phyloP scores from a whole-genome alignment of 2,113 vertebrate species.

The Oreochromis aureus region DNA sequence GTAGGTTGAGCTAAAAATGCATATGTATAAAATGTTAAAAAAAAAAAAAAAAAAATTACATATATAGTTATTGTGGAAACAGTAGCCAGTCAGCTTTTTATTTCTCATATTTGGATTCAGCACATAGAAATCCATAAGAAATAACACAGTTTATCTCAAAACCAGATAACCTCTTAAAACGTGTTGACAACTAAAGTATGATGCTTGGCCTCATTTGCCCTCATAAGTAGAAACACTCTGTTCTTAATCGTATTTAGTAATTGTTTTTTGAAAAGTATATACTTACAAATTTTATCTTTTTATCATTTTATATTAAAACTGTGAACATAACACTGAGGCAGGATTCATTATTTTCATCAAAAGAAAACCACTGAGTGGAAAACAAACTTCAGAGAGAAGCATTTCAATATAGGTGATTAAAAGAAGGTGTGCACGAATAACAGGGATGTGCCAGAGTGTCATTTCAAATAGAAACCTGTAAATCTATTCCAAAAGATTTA shows the following conservation, averaged over 20 bases:
- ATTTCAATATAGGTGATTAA: background rate
- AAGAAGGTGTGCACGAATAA: background rate
- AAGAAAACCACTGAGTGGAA: background rate
- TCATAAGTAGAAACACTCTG: too few relatives aligned
- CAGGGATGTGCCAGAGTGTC: background rate
- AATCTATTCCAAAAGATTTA: background rate
- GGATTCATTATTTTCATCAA: background rate
- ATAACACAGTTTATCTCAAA: background rate
- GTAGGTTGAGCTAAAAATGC: background rate
- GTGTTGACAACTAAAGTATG: background rate
- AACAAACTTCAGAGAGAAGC: background rate
- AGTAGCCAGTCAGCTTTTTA: background rate
- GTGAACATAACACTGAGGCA: too few relatives aligned
- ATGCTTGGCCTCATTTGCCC: background rate
- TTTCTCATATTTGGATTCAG: background rate
- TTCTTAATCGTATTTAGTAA: too few relatives aligned
- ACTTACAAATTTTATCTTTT: too few relatives aligned
- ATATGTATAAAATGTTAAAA: background rate
- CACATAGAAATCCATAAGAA: background rate
- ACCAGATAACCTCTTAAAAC: background rate
- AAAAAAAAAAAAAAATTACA: fast-evolving
- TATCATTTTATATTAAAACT: too few relatives aligned
- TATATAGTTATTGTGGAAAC: background rate
- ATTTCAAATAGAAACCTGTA: background rate
- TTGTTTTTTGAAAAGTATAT: too few relatives aligned